A percentile compares a stretch with the other conserved stretches of the same genome.
These are phyloP conservation scores for Epirrita christyi DNA, from an alignment of 2,888 invertebrate species.

Conservation along the genomic window DNA sequence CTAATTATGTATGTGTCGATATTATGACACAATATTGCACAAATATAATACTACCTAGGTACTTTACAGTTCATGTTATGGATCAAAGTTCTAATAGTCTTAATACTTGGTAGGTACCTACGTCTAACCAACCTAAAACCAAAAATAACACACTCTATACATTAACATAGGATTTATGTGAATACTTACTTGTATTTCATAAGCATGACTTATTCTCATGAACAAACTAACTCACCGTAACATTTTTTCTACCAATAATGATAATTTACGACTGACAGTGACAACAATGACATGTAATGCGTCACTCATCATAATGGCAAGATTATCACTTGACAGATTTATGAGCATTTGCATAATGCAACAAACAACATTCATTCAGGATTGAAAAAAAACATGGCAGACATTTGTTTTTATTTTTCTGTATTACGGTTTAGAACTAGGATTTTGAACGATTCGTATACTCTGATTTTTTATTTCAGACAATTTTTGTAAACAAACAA, in stretches of 20 bases:
- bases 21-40: too few species aligned
- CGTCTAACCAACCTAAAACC: too few species aligned
- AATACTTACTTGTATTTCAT: neutral
- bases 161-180: too few species aligned
- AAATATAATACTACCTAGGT: too few species aligned
- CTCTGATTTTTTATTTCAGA: too few species aligned
- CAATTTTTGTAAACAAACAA: too few species aligned
- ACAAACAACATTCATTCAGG: conserved; percentile 25
- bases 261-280: conserved; percentile 63
- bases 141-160: too few species aligned
- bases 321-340: conserved; percentile 77
- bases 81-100: too few species aligned
- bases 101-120: too few species aligned
- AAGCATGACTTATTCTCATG: conserved; percentile 1
- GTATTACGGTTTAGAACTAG: neutral
- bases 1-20: too few species aligned
- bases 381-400: conserved; percentile 3
- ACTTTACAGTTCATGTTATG: too few species aligned
- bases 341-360: conserved; percentile 66
- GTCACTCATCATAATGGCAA: conserved; percentile 81
- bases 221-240: conserved; percentile 1
- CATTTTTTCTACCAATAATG: conserved; percentile 39
- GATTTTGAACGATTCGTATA: neutral
- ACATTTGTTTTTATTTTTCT: neutral
- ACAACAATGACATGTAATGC: conserved; percentile 73